Conservation (phyloP, 2,797 vertebrate genomes). For the Coregonus suidteri region DNA sequence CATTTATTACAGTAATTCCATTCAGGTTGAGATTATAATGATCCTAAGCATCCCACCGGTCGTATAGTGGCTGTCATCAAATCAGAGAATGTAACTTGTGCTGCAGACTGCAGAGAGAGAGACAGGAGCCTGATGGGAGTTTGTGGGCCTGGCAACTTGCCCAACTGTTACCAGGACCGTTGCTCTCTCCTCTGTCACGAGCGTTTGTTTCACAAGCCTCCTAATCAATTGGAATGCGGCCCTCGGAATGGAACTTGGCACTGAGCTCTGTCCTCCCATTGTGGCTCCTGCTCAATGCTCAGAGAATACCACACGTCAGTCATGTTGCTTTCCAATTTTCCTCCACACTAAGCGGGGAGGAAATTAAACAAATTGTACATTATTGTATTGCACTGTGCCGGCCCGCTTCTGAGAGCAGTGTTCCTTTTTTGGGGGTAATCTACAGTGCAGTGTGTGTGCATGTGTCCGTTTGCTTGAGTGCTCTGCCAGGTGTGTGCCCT, state of each 20-base stretch:
- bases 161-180: conserved; percentile 65
- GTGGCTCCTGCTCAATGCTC: conserved; percentile 69
- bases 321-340: conserved; percentile 67
- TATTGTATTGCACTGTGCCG: conserved; percentile 21
- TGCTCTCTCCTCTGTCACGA: conserved; percentile 68
- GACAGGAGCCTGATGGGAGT: conserved; percentile 2
- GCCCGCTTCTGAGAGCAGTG: conserved; percentile 37
- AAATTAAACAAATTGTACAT: conserved; percentile 75
- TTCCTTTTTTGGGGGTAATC: conserved; percentile 49
- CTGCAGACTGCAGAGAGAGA: background rate
- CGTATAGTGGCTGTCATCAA: conserved; percentile 47
- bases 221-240: conserved; percentile 79
- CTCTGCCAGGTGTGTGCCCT: conserved; percentile 70
- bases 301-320: conserved; percentile 71
- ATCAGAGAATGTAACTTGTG: conserved; percentile 39
- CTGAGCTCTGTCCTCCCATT: conserved; percentile 63
- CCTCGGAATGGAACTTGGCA: conserved; percentile 78
- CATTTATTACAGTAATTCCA: conserved; percentile 26
- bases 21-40: conserved; percentile 49
- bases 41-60: conserved; percentile 23
- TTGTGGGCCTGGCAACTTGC: conserved; percentile 64
- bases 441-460: conserved; percentile 37
- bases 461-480: conserved; percentile 43
- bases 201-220: conserved; percentile 77
- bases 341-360: conserved; percentile 45